phyloP scores from a whole-genome alignment of 2,888 invertebrate genomes.

The Drosophila limbata region DNA sequence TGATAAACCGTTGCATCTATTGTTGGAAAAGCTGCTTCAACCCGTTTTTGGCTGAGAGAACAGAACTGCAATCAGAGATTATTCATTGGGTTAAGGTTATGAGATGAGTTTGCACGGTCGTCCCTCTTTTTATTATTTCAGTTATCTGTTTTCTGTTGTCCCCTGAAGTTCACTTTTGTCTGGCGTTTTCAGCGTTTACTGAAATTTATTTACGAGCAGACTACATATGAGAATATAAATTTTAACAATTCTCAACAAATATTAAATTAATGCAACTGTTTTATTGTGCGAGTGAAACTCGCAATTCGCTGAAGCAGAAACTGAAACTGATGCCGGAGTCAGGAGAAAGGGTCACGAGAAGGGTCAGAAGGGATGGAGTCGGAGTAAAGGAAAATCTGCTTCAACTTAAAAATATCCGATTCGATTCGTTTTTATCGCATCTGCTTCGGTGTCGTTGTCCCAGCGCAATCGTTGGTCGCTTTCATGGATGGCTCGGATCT shows the following conservation, averaged over 20 bases:
- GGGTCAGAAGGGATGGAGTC: neutral
- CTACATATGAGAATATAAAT: slow-evolving; percentile 14
- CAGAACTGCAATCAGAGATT: slow-evolving; percentile 14
- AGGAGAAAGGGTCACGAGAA: neutral
- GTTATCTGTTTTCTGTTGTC: neutral
- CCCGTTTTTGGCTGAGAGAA: neutral
- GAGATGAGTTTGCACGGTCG: slow-evolving; percentile 4
- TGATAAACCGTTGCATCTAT: slow-evolving; percentile 13
- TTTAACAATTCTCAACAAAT: slow-evolving; percentile 25
- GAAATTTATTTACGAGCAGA: neutral
- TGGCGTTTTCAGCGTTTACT: neutral
- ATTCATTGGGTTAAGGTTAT: slow-evolving; percentile 15
- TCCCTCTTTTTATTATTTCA: neutral
- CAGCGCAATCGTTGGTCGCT: slow-evolving; percentile 26
- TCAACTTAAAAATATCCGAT: slow-evolving; percentile 73
- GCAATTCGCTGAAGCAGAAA: neutral
- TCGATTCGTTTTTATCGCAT: slow-evolving; percentile 65
- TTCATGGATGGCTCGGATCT: slow-evolving; percentile 14
- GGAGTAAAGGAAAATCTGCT: slow-evolving; percentile 57
- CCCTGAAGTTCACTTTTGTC: slow-evolving; percentile 1
- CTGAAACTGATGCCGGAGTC: no score
- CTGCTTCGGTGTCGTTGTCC: slow-evolving; percentile 19
- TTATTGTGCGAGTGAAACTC: slow-evolving; percentile 9
- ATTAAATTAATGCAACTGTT: slow-evolving; percentile 30
- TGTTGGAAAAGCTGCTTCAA: slow-evolving; percentile 5